phyloP scores from a whole-genome alignment of 2,113 vertebrate genomes.

The Syrmaticus mikado region DNA sequence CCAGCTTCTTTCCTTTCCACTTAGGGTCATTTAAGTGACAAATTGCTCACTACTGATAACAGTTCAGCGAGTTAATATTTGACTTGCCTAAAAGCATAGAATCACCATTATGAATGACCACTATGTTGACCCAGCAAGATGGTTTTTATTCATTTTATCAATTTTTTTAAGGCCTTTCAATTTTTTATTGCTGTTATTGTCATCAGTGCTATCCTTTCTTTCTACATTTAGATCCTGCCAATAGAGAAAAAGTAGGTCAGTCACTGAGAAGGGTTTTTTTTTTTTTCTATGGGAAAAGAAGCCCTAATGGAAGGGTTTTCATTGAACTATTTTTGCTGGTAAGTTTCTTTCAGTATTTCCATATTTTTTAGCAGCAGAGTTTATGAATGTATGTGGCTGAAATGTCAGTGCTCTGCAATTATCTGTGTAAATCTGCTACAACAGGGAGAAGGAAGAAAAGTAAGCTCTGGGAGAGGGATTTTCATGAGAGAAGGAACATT shows the following conservation, averaged over 20 bases:
- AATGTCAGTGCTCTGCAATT: not conserved
- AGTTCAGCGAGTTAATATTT: not conserved
- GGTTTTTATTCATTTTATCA: not conserved
- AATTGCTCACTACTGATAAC: not conserved
- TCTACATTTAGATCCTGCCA: not conserved
- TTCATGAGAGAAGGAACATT: not conserved
- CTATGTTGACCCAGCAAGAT: not conserved
- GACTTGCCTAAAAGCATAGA: not conserved
- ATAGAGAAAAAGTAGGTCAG: not conserved
- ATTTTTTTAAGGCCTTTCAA: slow-evolving; percentile 23
- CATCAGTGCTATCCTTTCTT: not conserved
- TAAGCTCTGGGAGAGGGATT: not conserved
- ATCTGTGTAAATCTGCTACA: not conserved
- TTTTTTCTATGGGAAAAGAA: not conserved
- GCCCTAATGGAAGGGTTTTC: not conserved
- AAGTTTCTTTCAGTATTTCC: not conserved
- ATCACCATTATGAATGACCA: not conserved
- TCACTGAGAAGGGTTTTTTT: not conserved
- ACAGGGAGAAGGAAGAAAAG: not conserved
- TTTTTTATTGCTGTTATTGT: not conserved
- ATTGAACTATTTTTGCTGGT: not conserved
- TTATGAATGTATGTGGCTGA: not conserved
- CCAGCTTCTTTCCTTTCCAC: not conserved
- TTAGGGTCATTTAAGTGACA: not conserved
- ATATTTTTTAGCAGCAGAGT: not conserved